Evolutionary conservation across 2,888 invertebrate genomes (phyloP).

Genomic region (Drosophila diplacantha): DNA sequence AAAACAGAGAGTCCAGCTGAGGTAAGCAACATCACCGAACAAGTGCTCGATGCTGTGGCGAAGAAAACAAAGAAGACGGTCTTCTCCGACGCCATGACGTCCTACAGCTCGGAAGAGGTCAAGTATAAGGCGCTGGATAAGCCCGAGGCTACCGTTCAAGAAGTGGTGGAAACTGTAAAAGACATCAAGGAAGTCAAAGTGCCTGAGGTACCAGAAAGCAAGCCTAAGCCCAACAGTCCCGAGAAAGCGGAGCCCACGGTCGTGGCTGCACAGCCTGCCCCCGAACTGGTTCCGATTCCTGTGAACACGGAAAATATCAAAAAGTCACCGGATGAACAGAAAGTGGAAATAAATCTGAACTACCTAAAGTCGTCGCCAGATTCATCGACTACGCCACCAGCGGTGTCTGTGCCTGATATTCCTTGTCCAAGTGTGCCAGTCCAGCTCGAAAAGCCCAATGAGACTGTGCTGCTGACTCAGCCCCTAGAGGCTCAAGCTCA

Average conservation of each 20-base stretch:
- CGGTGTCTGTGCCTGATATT: neutral
- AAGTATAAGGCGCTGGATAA: constrained; percentile 9
- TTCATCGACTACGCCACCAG: constrained; percentile 1
- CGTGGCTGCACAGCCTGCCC: neutral
- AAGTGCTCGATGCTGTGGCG: constrained; percentile 74
- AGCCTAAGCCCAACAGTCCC: constrained; percentile 21
- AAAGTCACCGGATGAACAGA: constrained; percentile 4
- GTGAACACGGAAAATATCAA: neutral
- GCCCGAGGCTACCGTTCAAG: neutral
- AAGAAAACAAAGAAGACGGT: constrained; percentile 77
- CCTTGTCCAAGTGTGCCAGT: constrained; percentile 1
- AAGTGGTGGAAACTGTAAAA: constrained; percentile 15
- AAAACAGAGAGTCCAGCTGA: constrained; percentile 25
- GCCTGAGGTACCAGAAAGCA: constrained; percentile 6
- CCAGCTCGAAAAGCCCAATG: constrained; percentile 8
- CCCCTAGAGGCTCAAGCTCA: neutral
- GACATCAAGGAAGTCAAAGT: constrained; percentile 11
- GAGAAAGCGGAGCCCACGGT: constrained; percentile 7
- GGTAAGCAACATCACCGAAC: constrained; percentile 61
- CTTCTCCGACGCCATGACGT: constrained; percentile 60
- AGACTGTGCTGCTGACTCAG: neutral
- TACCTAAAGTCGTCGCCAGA: constrained; percentile 19
- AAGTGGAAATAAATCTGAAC: constrained; percentile 25
- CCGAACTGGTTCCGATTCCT: neutral
- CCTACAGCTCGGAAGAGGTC: constrained; percentile 36